Evolutionary conservation across 2,888 invertebrate genomes (phyloP).

Genomic region (Campoplex nolae): DNA sequence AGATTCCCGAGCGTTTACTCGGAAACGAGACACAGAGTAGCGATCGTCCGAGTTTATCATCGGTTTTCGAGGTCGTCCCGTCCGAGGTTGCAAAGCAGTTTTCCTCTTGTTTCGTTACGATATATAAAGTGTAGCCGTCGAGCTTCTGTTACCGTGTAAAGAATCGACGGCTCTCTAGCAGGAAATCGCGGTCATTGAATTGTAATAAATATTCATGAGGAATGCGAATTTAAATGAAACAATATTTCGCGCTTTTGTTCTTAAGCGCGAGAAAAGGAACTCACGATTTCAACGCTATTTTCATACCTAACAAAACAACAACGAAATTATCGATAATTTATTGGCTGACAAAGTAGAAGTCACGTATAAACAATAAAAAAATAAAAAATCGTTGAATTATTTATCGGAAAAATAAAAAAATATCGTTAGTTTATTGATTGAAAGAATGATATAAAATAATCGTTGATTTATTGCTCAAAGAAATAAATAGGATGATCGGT

Average conservation of each 20-base stretch:
- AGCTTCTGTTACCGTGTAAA: conserved; percentile 1
- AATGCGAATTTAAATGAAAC: neutral
- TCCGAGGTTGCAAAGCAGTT: conserved; percentile 13
- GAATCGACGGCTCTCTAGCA: neutral
- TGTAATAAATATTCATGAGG: conserved; percentile 29
- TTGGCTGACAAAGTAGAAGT: neutral
- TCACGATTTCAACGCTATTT: neutral
- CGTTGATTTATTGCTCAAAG: neutral
- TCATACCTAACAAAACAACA: no score
- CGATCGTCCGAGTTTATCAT: conserved; percentile 18
- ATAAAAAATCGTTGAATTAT: no score
- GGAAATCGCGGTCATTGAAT: conserved; percentile 58
- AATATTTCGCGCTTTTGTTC: neutral
- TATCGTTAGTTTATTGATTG: neutral
- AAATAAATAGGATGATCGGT: neutral
- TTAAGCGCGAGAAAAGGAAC: neutral
- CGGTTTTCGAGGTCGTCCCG: conserved; percentile 46
- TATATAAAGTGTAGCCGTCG: neutral
- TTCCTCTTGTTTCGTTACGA: conserved; percentile 14
- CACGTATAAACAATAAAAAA: neutral
- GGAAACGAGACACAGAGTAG: neutral
- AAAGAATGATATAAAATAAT: neutral
- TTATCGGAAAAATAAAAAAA: neutral
- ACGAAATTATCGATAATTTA: neutral
- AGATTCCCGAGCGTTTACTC: conserved; percentile 22